Evolutionary conservation across 2,113 vertebrate species (phyloP).

Genomic region (Clinocottus analis): DNA sequence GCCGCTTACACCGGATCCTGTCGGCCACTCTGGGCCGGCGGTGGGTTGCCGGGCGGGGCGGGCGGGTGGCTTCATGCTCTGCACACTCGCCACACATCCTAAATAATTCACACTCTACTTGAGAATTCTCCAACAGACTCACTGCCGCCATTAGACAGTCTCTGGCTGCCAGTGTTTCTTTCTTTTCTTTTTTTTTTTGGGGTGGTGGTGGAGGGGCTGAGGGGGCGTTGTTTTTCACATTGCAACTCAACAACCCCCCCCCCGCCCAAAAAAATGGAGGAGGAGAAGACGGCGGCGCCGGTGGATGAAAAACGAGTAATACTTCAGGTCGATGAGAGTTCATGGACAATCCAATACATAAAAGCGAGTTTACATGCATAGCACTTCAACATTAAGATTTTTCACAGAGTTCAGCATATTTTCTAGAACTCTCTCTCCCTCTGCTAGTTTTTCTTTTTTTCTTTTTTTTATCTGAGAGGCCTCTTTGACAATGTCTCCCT

Average conservation of each 20-base stretch:
- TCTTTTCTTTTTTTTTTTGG: constrained; percentile 11
- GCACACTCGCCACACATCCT: constrained; percentile 76
- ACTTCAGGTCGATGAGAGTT: constrained; percentile 72
- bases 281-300: neutral
- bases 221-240: constrained; percentile 54
- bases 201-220: neutral
- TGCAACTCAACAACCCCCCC: constrained; percentile 37
- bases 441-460: constrained; percentile 44
- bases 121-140: constrained; percentile 79
- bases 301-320: constrained; percentile 59
- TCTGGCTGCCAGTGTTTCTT: constrained; percentile 68
- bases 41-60: constrained; percentile 60
- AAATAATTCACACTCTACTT: constrained; percentile 83
- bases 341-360: constrained; percentile 68
- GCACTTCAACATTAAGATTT: constrained; percentile 68
- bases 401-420: constrained; percentile 76
- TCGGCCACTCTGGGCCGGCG: constrained; percentile 58
- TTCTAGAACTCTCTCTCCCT: constrained; percentile 67
- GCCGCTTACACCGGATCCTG: constrained; percentile 52
- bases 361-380: constrained; percentile 72
- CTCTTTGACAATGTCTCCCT: constrained; percentile 80
- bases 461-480: constrained; percentile 65
- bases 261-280: constrained; percentile 17
- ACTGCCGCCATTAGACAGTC: constrained; percentile 77
- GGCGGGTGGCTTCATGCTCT: constrained; percentile 72